Percentiles rank a stretch among this genome's conserved stretches.
phyloP scores from a whole-genome alignment of 2,888 invertebrate species.

The Scaptomyza tumidula region DNA sequence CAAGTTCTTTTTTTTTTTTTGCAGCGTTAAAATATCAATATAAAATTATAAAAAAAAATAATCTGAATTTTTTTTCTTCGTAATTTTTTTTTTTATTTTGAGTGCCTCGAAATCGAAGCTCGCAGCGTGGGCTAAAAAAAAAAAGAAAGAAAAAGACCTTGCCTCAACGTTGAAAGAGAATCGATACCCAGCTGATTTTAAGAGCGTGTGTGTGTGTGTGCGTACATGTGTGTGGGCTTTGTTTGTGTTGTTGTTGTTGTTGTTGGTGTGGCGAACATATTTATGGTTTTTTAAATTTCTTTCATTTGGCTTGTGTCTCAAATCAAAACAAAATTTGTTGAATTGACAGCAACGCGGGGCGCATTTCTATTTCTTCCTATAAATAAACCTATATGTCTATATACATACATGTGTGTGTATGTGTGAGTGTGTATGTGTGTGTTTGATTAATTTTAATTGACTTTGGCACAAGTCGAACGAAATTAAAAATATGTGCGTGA shows the following conservation, averaged over 20 bases:
- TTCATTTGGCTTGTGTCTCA: constrained; percentile 73
- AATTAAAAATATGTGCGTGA: constrained; percentile 54
- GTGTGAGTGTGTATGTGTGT: constrained; percentile 4
- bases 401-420: background rate
- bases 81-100: constrained; percentile 13
- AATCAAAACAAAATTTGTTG: constrained; percentile 68
- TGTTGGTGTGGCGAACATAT: constrained; percentile 53
- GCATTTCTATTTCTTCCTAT: constrained; percentile 23
- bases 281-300: constrained; percentile 53
- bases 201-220: constrained; percentile 5
- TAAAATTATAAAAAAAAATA: constrained; percentile 26
- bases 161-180: constrained; percentile 54
- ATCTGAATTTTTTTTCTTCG: constrained; percentile 19
- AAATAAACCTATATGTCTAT: background rate
- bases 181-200: constrained; percentile 46
- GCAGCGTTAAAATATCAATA: constrained; percentile 4
- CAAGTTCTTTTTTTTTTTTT: constrained; percentile 28
- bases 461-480: constrained; percentile 68
- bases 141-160: constrained; percentile 12
- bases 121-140: constrained; percentile 59
- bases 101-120: constrained; percentile 38
- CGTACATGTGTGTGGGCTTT: constrained; percentile 37
- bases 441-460: constrained; percentile 65
- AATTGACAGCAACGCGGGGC: constrained; percentile 65
- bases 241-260: constrained; percentile 19